Evolutionary conservation across 2,113 vertebrate genomes (phyloP), one percentile per base, ranked within the genome.

Genomic region (Heliornis fulica): DNA sequence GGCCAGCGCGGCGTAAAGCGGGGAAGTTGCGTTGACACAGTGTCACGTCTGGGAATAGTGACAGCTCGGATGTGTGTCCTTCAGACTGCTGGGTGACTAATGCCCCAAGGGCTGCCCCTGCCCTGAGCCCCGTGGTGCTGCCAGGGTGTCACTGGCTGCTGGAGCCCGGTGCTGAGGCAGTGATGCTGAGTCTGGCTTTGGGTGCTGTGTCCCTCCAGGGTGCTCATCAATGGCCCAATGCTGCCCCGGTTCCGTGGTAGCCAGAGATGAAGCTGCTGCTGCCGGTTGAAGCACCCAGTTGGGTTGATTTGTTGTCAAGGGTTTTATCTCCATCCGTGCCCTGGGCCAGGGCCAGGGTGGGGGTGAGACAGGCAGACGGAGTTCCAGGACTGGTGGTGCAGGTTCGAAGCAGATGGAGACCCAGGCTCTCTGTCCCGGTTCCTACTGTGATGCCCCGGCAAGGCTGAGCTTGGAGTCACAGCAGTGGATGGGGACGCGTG

Each of bases 71-170:
- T 21, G 59, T 3, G 15, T 4, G 79, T 88, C 92, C 90, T 83
- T 28, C 0, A 34, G 45, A 15, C 46, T 32, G 1, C 53, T 3
- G 15, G 46, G 48, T 46, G 14, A 7, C 50, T 3, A 71, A 56
- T 43, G 69, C 56, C 71, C 59, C 86, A 16, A 59, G 4, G 28
- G 90, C 25, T 20, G 5, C 36, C 82, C 31, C 3, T 51, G 20
- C 28, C 11, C 70, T 1, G 25, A 29, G 61, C 91, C 48, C 50
- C 1, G 5, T 1, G 11, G 14, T 3, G 28, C n/a, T 32, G 51
- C 1, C 1, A 1, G 13, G 40, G 59, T 23, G 34, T 46, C 1
- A 1, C 46, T 0, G 1, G 28, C 1, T 3, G 45, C 68, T 28
- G 1, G 2, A 29, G 48, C 17, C 43, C 4, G 0, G 28, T 9